Percentiles rank a stretch among this genome's conserved stretches.
phyloP scores from a whole-genome alignment of 2,888 invertebrate genomes.

The Epicampocera succincta region DNA sequence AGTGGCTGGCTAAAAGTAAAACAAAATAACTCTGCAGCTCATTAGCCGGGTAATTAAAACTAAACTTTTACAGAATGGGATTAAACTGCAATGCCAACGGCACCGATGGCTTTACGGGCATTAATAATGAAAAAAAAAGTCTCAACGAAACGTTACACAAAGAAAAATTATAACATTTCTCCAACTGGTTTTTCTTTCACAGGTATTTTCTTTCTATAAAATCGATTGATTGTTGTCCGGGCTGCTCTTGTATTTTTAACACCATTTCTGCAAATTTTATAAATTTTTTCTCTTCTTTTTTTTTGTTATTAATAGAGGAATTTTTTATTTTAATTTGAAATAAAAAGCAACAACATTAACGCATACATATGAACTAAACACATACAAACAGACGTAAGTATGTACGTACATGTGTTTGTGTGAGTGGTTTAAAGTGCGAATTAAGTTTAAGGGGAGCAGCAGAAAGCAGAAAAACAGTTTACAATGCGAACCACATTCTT shows the following conservation, averaged over 20 bases:
- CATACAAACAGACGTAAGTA: not conserved
- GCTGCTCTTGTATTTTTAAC: slow-evolving; percentile 24
- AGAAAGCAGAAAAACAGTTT: slow-evolving; percentile 48
- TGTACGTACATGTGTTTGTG: not conserved
- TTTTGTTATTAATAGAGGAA: slow-evolving; percentile 25
- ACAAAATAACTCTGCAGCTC: slow-evolving; percentile 38
- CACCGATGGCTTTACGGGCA: not conserved
- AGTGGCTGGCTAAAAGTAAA: slow-evolving; percentile 21
- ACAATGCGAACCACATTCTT: slow-evolving; percentile 65
- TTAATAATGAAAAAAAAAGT: not conserved
- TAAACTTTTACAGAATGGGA: slow-evolving; percentile 22
- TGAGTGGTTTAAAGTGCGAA: not conserved
- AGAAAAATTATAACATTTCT: slow-evolving; percentile 39
- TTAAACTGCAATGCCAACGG: not conserved
- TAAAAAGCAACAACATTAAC: slow-evolving; percentile 32
- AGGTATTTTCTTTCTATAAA: slow-evolving; percentile 40
- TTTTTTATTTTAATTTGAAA: slow-evolving; percentile 31
- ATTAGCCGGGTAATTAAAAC: slow-evolving; percentile 54
- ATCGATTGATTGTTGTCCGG: slow-evolving; percentile 46
- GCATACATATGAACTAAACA: not conserved
- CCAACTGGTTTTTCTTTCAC: slow-evolving; percentile 35
- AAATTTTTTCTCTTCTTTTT: not conserved
- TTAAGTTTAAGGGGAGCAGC: slow-evolving; percentile 5
- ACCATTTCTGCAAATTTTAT: slow-evolving; percentile 57
- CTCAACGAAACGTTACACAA: slow-evolving; percentile 10